Base-by-base conservation (phyloP, 1,140 invertebrate species). In the Monomorium pharaonis region DNA sequence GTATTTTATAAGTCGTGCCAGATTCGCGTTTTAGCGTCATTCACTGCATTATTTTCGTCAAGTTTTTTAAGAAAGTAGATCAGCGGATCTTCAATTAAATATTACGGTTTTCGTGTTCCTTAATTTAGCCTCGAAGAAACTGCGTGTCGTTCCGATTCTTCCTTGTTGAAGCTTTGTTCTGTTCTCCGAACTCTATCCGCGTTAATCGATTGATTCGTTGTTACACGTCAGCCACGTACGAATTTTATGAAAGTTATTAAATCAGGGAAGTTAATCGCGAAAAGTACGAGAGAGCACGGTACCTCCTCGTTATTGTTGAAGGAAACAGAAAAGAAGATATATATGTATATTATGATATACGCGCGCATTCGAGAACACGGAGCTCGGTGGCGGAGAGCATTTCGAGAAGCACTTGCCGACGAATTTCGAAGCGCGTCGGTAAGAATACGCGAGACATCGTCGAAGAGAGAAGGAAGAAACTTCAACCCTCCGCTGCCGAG, bases 261-360 rank as follows among this genome's bases (percentile, higher is more conserved):
- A 84, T 85, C 54, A 27, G 24, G 24, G 9, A 60, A 60, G 56
- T 60, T 30, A 60, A 60, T 60, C 14, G 21, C 37, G 37, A 27
- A 21, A 47, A 47, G 51, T 49, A 44, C 76, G 56, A 70, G 70
- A 72, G 76, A 88, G 86, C 72, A 75, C 44, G 69, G 33, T 74
- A 56, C 21, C 78, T 89, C 72, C 74, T 89, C 86, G 58, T 87
- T 86, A 84, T 72, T 85, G 80, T 91, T 90, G 84, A 42, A 62
- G 56, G 51, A 42, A 70, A 72, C 16, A 69, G 47, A 72, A 65
- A 62, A 33, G 76, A 75, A 51, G 51, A 60, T 62, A 76, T 37
- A 37, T 37, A 16, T 74, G 24, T 85, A 70, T 47, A 90, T 90
- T 74, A 81, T 69, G 12, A 58, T 9, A 54, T 37, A 56, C 58